A percentile compares a stretch with the other conserved stretches of the same genome.
Conservation (phyloP, 2,797 vertebrate genomes). For the Clarias fuscus region DNA sequence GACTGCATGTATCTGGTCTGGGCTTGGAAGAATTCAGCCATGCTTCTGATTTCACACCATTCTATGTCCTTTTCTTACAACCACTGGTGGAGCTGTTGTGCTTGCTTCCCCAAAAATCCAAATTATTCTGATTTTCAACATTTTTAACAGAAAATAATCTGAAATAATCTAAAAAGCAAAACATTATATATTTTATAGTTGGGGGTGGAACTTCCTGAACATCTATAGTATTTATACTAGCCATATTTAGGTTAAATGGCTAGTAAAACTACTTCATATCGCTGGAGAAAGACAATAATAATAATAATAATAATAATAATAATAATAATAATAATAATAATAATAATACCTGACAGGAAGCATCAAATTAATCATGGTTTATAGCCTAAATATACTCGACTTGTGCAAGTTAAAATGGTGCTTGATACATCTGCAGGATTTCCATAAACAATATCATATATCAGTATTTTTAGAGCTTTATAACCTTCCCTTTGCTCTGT, state of each 20-base stretch:
- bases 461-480: not conserved
- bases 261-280: not conserved
- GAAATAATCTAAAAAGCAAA: not conserved
- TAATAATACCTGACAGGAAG: not conserved
- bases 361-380: not conserved
- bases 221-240: not conserved
- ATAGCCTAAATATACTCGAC: not conserved
- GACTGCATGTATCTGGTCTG: not conserved
- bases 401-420: not conserved
- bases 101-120: not conserved
- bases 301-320: no score
- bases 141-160: not conserved
- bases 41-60: not conserved
- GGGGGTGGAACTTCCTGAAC: not conserved
- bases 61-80: not conserved
- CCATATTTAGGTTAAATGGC: not conserved
- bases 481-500: not conserved
- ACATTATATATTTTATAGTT: not conserved
- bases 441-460: not conserved
- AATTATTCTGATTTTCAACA: not conserved
- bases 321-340: no score
- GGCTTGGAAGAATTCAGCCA: slow-evolving; percentile 6
- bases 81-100: not conserved
- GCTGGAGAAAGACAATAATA: not conserved
- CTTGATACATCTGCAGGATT: not conserved